These are phyloP conservation scores for Philereme vetulata DNA, from an alignment of 2,888 invertebrate species.

Conservation along the genomic window DNA sequence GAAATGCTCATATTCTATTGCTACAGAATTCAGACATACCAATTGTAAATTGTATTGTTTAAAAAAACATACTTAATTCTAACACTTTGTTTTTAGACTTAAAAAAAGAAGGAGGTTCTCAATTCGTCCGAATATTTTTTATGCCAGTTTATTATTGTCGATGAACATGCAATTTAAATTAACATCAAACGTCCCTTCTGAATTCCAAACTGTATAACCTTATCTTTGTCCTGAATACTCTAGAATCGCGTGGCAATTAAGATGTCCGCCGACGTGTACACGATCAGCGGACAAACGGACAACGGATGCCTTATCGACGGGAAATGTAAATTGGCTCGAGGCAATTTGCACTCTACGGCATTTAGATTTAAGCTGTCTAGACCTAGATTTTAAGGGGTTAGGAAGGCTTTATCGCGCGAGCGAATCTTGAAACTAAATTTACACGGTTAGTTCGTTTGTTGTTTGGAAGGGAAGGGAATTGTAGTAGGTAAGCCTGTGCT, in stretches of 20 bases:
- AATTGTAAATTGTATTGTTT: no score
- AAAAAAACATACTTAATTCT: no score
- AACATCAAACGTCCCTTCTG: background rate
- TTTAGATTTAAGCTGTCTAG: conserved; percentile 19
- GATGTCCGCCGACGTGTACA: conserved; percentile 44
- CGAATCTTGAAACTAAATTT: background rate
- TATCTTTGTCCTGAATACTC: conserved; percentile 19
- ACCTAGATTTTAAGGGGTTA: conserved; percentile 14
- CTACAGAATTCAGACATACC: no score
- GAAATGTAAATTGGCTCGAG: conserved; percentile 27
- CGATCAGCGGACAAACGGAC: conserved; percentile 36
- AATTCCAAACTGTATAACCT: background rate
- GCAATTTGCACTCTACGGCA: conserved; percentile 24
- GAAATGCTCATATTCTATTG: no score
- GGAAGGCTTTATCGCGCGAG: background rate
- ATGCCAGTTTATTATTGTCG: no score
- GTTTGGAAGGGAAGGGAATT: no score
- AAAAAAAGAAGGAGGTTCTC: no score
- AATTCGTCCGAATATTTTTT: no score
- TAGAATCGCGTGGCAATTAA: conserved; percentile 48
- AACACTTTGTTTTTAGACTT: no score
- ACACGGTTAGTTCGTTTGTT: no score
- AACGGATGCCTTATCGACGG: conserved; percentile 30
- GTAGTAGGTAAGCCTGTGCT: no score
- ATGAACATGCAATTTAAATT: no score